phyloP scores from a whole-genome alignment of 2,888 invertebrate species.

The Yponomeuta cagnagella region DNA sequence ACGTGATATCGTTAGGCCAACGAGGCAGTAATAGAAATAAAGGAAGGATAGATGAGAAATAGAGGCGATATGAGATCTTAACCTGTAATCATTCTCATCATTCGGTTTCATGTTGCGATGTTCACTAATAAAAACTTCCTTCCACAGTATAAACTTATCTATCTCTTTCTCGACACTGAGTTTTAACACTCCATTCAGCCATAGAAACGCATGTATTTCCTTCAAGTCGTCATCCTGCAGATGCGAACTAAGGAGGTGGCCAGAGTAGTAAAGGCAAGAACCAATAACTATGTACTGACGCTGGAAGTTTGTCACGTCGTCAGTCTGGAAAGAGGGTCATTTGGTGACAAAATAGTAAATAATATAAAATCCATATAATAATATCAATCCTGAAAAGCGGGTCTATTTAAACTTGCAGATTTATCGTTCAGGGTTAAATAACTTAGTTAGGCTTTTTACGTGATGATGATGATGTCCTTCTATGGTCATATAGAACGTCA shows the following conservation, averaged over 20 bases:
- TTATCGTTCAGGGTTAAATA: too few species aligned
- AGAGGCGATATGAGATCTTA: too few species aligned
- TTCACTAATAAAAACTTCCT: conserved; percentile 80
- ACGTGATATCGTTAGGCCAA: too few species aligned
- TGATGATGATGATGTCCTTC: too few species aligned
- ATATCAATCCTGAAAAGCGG: too few species aligned
- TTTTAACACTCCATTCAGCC: conserved; percentile 83
- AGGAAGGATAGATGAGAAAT: too few species aligned
- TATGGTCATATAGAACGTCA: too few species aligned
- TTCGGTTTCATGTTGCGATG: conserved; percentile 48
- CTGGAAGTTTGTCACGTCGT: conserved; percentile 85
- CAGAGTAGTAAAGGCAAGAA: conserved; percentile 78
- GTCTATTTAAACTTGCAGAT: too few species aligned
- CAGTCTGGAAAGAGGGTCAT: conserved; percentile 73
- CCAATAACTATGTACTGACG: conserved; percentile 82
- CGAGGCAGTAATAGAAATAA: too few species aligned
- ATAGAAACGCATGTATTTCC: conserved; percentile 84
- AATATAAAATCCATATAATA: too few species aligned
- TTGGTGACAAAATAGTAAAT: background rate
- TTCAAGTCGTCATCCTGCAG: conserved; percentile 83
- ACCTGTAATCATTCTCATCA: conserved; percentile 55
- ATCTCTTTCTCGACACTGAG: conserved; percentile 80
- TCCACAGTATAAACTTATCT: conserved; percentile 85
- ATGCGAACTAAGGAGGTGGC: conserved; percentile 86
- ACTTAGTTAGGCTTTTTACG: too few species aligned